Evolutionary conservation across 2,113 vertebrate genomes (phyloP).

Genomic region (Trichechus manatus): DNA sequence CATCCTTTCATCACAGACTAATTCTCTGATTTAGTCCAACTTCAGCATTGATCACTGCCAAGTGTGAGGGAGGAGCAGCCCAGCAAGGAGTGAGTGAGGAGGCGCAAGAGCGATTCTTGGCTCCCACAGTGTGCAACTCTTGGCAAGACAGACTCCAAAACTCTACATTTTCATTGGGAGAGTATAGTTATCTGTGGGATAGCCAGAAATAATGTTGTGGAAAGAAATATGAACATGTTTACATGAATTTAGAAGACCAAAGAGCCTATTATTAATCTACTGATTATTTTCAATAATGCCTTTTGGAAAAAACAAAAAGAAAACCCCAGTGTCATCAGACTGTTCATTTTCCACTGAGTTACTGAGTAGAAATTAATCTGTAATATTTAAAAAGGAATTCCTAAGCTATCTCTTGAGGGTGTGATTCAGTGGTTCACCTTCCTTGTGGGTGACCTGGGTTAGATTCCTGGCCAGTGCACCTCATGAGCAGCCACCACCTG

Average conservation of each 20-base stretch:
- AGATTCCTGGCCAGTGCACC: too few species aligned
- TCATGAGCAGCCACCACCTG: too few species aligned
- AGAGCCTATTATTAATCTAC: neutral
- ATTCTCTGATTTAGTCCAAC: constrained; percentile 55
- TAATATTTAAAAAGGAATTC: constrained; percentile 55
- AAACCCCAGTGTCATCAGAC: neutral
- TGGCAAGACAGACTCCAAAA: constrained; percentile 17
- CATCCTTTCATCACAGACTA: neutral
- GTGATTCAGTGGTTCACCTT: neutral
- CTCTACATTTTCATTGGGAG: neutral
- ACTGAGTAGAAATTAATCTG: constrained; percentile 8
- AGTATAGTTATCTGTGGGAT: neutral
- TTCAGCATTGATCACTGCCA: constrained; percentile 26
- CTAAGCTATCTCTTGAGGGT: neutral
- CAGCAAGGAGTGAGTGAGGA: neutral
- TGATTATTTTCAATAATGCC: constrained; percentile 22
- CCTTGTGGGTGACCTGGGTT: neutral
- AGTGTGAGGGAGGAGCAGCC: neutral
- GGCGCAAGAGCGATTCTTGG: neutral
- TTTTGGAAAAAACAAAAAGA: constrained; percentile 38
- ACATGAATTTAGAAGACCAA: constrained; percentile 19
- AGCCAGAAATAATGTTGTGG: neutral
- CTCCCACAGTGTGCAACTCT: neutral
- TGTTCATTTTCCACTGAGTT: constrained; percentile 29
- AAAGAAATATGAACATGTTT: constrained; percentile 16